A percentile compares a stretch with the other conserved stretches of the same genome.
Evolutionary conservation across 2,113 vertebrate species (phyloP).

Genomic region (Todiramphus chloris): DNA sequence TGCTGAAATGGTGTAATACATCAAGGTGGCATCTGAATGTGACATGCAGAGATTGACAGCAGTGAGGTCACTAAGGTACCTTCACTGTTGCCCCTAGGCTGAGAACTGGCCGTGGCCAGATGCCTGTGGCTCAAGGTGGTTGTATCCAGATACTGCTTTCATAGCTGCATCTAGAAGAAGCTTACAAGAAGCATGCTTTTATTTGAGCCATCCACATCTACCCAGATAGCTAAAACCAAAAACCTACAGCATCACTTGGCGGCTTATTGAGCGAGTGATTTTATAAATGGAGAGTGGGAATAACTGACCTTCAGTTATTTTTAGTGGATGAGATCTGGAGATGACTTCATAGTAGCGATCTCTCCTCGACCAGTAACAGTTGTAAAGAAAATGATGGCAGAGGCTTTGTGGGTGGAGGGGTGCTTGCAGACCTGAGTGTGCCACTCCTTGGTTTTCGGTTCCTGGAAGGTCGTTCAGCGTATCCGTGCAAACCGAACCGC

Average conservation of each 20-base stretch:
- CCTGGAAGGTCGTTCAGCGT: rapidly evolving
- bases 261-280: not conserved
- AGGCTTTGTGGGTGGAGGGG: not conserved
- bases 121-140: not conserved
- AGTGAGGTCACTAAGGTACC: not conserved
- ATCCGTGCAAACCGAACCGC: rapidly evolving
- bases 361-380: rapidly evolving
- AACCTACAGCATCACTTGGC: rapidly evolving
- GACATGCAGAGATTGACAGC: conserved; percentile 3
- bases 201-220: not conserved
- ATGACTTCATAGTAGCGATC: not conserved
- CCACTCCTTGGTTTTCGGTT: not conserved
- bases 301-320: not conserved
- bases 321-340: not conserved
- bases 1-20: conserved; percentile 1
- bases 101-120: not conserved
- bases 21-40: conserved; percentile 7
- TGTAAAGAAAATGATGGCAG: not conserved
- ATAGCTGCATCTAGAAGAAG: not conserved
- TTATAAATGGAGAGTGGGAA: not conserved
- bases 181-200: not conserved
- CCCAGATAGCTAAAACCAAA: not conserved
- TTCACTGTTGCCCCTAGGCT: not conserved
- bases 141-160: not conserved
- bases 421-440: too few species aligned